phyloP scores from a whole-genome alignment of 2,888 invertebrate species.

The Polymixis lichenea region DNA sequence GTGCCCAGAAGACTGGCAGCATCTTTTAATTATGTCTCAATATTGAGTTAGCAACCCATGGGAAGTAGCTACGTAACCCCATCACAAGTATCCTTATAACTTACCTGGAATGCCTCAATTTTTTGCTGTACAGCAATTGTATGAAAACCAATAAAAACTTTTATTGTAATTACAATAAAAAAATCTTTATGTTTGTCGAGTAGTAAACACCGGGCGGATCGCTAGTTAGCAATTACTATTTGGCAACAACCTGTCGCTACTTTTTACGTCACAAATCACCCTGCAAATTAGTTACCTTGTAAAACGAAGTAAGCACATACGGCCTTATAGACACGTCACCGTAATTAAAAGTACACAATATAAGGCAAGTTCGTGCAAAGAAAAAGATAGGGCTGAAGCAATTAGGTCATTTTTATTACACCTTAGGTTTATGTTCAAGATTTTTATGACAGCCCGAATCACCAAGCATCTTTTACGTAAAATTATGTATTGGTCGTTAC shows the following conservation, averaged over 20 bases:
- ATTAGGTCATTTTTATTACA: conserved; percentile 62
- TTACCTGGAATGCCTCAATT: too few species aligned
- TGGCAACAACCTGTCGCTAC: neutral
- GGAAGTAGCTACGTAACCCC: too few species aligned
- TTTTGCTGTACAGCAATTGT: too few species aligned
- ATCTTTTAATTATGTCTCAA: too few species aligned
- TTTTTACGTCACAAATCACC: neutral
- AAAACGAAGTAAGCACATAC: conserved; percentile 12
- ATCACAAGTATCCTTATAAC: too few species aligned
- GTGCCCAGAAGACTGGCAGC: too few species aligned
- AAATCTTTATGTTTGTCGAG: neutral
- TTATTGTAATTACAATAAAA: too few species aligned
- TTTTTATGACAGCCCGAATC: conserved; percentile 57
- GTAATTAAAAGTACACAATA: conserved; percentile 52
- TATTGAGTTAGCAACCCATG: too few species aligned
- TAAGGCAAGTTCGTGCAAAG: conserved; percentile 3
- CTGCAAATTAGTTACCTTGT: conserved; percentile 18
- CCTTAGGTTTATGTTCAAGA: conserved; percentile 29
- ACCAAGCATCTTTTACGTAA: conserved; percentile 41
- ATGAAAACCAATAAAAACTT: too few species aligned
- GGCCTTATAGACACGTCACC: conserved; percentile 10
- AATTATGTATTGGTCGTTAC: neutral
- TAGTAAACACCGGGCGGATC: neutral
- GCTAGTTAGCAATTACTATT: neutral
- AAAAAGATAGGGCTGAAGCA: conserved; percentile 20